Percentiles rank a stretch among this genome's conserved stretches.
Conservation (phyloP, 2,797 vertebrate genomes). For the Microcaecilia unicolor region DNA sequence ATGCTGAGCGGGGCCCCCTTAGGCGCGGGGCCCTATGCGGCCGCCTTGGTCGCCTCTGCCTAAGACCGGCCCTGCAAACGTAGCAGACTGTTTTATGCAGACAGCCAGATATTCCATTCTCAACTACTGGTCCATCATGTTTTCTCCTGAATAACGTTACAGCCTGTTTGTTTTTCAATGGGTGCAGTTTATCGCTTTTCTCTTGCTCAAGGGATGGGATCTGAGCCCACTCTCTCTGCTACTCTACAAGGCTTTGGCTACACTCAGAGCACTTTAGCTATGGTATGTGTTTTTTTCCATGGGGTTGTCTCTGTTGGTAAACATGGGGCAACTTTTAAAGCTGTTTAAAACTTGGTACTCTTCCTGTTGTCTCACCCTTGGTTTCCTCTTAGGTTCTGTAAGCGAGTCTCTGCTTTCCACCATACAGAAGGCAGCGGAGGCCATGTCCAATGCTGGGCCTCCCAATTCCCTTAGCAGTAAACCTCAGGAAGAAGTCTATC, state of each 20-base stretch:
- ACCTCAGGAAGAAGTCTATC: slow-evolving; percentile 69
- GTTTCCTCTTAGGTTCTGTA: slow-evolving; percentile 23
- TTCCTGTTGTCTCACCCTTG: not conserved
- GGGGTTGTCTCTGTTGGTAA: no score
- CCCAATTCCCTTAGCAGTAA: slow-evolving; percentile 35
- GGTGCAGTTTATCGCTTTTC: no score
- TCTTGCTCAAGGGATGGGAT: slow-evolving; percentile 77
- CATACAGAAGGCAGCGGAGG: slow-evolving; percentile 85
- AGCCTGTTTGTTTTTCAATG: not conserved
- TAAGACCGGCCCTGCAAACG: no score
- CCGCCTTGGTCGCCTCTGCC: no score
- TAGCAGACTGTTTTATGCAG: no score
- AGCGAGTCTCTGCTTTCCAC: slow-evolving; percentile 69
- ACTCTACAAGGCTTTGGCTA: slow-evolving; percentile 86
- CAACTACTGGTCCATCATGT: no score
- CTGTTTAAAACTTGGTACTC: no score
- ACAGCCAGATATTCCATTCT: no score
- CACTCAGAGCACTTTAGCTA: slow-evolving; percentile 50
- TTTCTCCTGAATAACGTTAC: no score
- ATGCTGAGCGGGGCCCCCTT: no score
- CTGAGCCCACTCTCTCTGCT: slow-evolving; percentile 51
- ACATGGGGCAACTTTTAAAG: no score
- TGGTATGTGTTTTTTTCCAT: slow-evolving; percentile 53
- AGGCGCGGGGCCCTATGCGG: no score
- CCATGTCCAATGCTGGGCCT: slow-evolving; percentile 75